phyloP scores from a whole-genome alignment of 2,888 invertebrate genomes.

The Oasisia sp. region DNA sequence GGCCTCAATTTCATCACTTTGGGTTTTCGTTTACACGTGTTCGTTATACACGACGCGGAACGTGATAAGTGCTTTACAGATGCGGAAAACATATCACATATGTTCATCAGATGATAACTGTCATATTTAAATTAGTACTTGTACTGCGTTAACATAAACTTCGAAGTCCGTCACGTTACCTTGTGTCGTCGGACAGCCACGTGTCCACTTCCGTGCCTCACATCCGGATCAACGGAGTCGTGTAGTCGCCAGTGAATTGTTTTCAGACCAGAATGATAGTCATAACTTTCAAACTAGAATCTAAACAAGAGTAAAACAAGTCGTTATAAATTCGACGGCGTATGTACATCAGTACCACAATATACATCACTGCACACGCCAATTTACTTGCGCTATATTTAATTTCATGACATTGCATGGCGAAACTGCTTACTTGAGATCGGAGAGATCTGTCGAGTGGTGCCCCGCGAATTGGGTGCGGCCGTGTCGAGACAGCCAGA shows the following conservation, averaged over 20 bases:
- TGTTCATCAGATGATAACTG: background rate
- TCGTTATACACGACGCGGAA: too few relatives aligned
- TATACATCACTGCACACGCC: background rate
- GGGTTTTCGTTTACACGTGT: too few relatives aligned
- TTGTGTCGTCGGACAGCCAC: slow-evolving; percentile 20
- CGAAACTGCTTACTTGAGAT: background rate
- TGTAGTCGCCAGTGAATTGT: slow-evolving; percentile 21
- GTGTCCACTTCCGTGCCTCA: slow-evolving; percentile 17
- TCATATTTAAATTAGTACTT: background rate
- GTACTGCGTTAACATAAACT: background rate
- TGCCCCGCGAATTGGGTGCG: slow-evolving; percentile 23
- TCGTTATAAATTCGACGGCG: background rate
- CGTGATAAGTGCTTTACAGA: too few relatives aligned
- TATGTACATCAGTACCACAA: too few relatives aligned
- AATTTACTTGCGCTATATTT: background rate
- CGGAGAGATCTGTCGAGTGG: slow-evolving; percentile 23
- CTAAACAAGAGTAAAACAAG: background rate
- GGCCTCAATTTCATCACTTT: too few relatives aligned
- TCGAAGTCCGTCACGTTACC: background rate
- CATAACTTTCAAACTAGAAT: slow-evolving; percentile 21
- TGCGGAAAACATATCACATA: too few relatives aligned
- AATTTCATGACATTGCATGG: background rate
- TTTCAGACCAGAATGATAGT: slow-evolving; percentile 24
- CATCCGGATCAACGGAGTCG: background rate
- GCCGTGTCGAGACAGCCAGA: slow-evolving; percentile 23